Evolutionary conservation across 2,888 invertebrate species (phyloP), one percentile per base, ranked within the genome.

Genomic region (Drosophila algonquin): DNA sequence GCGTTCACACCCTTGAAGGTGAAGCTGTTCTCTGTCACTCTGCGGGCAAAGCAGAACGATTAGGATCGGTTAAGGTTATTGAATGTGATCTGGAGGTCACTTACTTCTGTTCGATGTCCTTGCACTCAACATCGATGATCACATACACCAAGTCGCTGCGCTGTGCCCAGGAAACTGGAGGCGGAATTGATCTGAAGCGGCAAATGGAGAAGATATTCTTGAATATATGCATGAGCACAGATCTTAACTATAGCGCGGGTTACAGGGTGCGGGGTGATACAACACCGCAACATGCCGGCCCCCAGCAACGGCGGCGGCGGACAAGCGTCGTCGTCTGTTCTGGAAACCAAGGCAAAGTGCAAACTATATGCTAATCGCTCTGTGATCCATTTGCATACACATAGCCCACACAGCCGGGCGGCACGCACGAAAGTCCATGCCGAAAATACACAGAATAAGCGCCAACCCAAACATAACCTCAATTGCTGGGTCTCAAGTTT

Each of bases 91-190:
- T 47, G 24, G 45, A 27, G 24, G 8, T 9, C 72, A 94, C 94
- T 90, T 94, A 94, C 93, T 95, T 96, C 87, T 98, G 95, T 83
- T 94, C 94, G 60, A 98, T 97, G 90, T 96, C 94, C 93, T 96
- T 97, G 90, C 96, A 96, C 94, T 98, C 98, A 90, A 98, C 94
- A 93, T 96, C 97, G 92, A 99, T 95, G 80, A 98, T 98, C 85
- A 99, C 94, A 91, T 95, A 97, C 76, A 99, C 92, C 86, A 96
- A 93, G 89, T 95, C 95, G 87, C 95, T 95, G 90, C 97, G 94
- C 93, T 99, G 98, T 64, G 98, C 98, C 99, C 99, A 99, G 93
- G 96, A 94, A 83, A 98, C 96, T 76, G 96, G 95, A 75, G 98
- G 98, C 89, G 96, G 96, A 86, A 91, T 85, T 63, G 89, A 73